Evolutionary conservation across 2,888 invertebrate genomes (phyloP).

Genomic region (Capitulum mitella): DNA sequence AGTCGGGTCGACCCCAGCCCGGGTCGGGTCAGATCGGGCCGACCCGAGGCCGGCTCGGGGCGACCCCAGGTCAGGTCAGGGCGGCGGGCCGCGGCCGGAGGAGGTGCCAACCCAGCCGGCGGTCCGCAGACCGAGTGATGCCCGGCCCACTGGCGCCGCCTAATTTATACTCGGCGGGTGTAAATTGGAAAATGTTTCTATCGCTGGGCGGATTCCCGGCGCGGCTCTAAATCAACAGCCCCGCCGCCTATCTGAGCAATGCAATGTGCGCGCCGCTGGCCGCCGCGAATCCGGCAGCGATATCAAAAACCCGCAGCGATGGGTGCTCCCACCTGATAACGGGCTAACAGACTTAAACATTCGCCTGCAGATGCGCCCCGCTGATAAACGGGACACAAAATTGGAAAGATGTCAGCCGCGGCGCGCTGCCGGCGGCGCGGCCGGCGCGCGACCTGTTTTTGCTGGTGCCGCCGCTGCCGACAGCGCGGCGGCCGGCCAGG

Average conservation of each 20-base stretch:
- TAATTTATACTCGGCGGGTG: conserved; percentile 17
- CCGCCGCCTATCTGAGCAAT: neutral
- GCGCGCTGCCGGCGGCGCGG: neutral
- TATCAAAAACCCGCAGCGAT: conserved; percentile 18
- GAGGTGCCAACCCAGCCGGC: neutral
- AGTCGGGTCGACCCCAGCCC: neutral
- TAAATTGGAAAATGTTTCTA: conserved; percentile 23
- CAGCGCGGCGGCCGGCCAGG: too few species aligned
- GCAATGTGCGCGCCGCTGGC: neutral
- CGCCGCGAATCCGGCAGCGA: neutral
- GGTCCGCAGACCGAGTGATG: neutral
- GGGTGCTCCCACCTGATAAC: conserved; percentile 10
- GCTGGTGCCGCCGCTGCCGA: neutral
- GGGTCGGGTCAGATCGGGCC: neutral
- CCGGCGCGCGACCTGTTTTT: too few species aligned
- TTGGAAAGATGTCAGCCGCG: conserved; percentile 20
- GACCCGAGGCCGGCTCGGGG: too few species aligned
- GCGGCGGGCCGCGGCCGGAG: neutral
- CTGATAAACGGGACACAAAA: conserved; percentile 1
- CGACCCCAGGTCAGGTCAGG: neutral
- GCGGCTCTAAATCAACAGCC: conserved; percentile 9
- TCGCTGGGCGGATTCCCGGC: neutral
- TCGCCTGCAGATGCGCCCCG: neutral
- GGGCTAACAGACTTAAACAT: conserved; percentile 22
- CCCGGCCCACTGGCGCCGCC: neutral